Base-by-base conservation (phyloP, 2,888 invertebrate genomes). In the Polydrusus tereticollis region DNA sequence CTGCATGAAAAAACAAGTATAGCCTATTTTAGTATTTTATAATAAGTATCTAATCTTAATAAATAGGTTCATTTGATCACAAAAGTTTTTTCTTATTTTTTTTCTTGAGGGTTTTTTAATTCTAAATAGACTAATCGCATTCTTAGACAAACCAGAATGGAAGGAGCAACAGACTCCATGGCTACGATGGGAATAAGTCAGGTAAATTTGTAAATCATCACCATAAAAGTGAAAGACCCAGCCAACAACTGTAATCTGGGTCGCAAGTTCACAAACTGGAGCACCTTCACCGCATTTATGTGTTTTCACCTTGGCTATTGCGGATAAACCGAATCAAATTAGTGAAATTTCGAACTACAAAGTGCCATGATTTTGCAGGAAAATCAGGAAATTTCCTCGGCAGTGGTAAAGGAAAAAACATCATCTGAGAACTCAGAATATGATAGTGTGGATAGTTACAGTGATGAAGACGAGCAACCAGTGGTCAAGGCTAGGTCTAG, bases 371-470 rank as follows among this genome's bases (percentile, higher is more conserved):
- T 80, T 77, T 82, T 82, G 45, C 82, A 83, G 83, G 79, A 79
- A 73, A 79, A 78, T 65, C 73, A 74, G 55, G 75, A 76, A 41
- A 69, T 77, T 58, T 70, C 70, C 29, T 72, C 73, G 14, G 77
- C 76, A 18, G 59, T 41, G 36, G 69, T 73, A 26, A 79, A 79
- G 20, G 77, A 78, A 8, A 81, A 82, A 73, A 80, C 77, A 14
- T 81, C 83, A 16, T 75, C 81, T 12, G 82, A 83, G 63, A 82
- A 81, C 45, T 84, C 84, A 0, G 85, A 84, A 57, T 84, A 84
- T 70, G 85, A 84, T 74, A 85, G 84, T 78, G 83, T 81, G 29
- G 83, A 81, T 57, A 83, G 81, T 74, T 83, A 83, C 69, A 83
- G 82, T 73, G 84, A 83, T 55, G 78, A 81, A 14, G 83, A 82